phyloP scores from a whole-genome alignment of 2,797 vertebrate species.

The Fratercula arctica region DNA sequence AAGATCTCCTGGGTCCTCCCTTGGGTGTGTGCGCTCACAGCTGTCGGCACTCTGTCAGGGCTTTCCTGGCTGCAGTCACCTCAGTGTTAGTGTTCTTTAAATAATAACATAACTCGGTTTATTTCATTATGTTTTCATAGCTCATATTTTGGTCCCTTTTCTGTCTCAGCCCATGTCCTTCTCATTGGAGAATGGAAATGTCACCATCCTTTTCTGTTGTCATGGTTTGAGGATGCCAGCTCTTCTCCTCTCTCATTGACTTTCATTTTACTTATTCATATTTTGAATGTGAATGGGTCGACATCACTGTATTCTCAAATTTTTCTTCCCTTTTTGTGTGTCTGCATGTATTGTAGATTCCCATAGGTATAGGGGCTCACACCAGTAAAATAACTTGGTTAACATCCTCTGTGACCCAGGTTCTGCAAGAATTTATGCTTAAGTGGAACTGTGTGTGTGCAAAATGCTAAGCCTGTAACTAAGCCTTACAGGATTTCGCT shows the following conservation, averaged over 20 bases:
- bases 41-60: background rate
- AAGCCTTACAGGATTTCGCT: background rate
- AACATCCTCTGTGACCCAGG: background rate
- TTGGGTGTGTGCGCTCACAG: background rate
- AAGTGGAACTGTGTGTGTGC: background rate
- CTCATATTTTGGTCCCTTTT: background rate
- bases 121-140: background rate
- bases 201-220: background rate
- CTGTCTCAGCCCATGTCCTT: background rate
- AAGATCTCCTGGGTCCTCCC: background rate
- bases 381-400: background rate
- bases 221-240: background rate
- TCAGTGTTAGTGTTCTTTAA: background rate
- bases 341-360: background rate
- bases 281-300: background rate
- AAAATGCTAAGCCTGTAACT: background rate
- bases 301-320: background rate
- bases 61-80: background rate
- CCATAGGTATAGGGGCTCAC: background rate
- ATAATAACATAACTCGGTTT: background rate
- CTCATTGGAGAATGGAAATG: background rate
- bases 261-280: background rate
- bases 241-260: background rate
- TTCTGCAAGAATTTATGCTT: background rate
- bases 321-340: background rate